A percentile compares a stretch with the other conserved stretches of the same genome.
Conservation (phyloP, 2,797 vertebrate species). For the Channallabes apus region DNA sequence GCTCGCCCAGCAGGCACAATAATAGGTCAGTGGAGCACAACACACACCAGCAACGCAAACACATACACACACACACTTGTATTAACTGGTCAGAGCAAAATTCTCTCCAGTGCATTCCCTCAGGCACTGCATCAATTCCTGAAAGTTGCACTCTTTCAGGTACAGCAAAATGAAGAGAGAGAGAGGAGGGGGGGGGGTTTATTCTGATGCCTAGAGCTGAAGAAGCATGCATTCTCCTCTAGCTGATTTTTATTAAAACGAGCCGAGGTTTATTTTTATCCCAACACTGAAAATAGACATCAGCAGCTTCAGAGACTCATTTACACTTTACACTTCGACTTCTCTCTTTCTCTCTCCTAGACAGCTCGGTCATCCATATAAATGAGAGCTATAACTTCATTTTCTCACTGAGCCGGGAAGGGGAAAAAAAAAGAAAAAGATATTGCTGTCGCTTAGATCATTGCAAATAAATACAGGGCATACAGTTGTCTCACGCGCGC, state of each 20-base stretch:
- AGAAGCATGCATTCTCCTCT: not conserved
- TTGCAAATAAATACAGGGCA: slow-evolving; percentile 53
- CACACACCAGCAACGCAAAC: slow-evolving; percentile 36
- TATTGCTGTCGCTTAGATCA: slow-evolving; percentile 46
- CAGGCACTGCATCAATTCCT: not conserved
- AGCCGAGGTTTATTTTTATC: slow-evolving; percentile 26
- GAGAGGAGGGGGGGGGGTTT: not conserved
- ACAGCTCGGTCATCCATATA: slow-evolving; percentile 28
- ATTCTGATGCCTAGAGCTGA: not conserved
- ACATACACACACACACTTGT: slow-evolving; percentile 22
- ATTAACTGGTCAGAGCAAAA: slow-evolving; percentile 3
- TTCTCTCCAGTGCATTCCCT: not conserved
- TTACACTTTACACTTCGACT: slow-evolving; percentile 19
- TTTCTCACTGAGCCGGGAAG: slow-evolving; percentile 20
- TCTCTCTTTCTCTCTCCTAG: not conserved
- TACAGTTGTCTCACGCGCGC: slow-evolving; percentile 20
- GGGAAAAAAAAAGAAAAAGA: slow-evolving; percentile 23
- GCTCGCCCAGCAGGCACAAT: slow-evolving; percentile 59
- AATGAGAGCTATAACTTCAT: slow-evolving; percentile 37
- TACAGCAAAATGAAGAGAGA: not conserved
- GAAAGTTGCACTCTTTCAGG: slow-evolving; percentile 37
- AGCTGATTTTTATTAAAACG: slow-evolving; percentile 11
- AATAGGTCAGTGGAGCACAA: slow-evolving; percentile 83
- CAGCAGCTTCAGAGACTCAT: slow-evolving; percentile 29
- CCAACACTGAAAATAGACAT: slow-evolving; percentile 24